Percentiles rank a stretch among this genome's conserved stretches.
Conservation (phyloP, 2,113 vertebrate species). For the Poeciliopsis occidentalis region DNA sequence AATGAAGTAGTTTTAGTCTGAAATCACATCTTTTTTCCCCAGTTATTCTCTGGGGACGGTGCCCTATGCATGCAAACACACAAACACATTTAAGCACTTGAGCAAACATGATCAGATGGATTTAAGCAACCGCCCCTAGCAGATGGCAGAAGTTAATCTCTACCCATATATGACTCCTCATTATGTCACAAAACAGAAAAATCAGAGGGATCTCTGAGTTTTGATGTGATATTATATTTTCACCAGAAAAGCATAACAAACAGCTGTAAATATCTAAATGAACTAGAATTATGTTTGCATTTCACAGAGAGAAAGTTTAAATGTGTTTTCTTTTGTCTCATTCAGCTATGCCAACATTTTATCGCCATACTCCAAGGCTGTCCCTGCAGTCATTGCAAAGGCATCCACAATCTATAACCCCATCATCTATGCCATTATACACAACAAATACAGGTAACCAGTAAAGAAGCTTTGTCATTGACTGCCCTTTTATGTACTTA, state of each 20-base stretch:
- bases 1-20: constrained; percentile 26
- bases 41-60: constrained; percentile 14
- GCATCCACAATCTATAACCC: constrained; percentile 95
- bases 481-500: not conserved
- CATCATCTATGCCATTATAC: constrained; percentile 92
- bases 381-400: constrained; percentile 94
- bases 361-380: constrained; percentile 87
- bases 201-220: no score
- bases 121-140: no score
- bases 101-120: no score
- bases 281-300: not conserved
- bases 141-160: no score
- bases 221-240: not conserved
- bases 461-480: no score
- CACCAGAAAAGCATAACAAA: constrained; percentile 1
- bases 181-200: no score
- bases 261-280: not conserved
- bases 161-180: no score
- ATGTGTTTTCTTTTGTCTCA: constrained; percentile 16
- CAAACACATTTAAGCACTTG: no score
- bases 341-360: constrained; percentile 85
- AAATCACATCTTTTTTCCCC: constrained; percentile 30
- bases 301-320: not conserved
- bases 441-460: constrained; percentile 91
- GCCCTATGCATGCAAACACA: not conserved